These are phyloP conservation scores for Galerucella pusilla DNA, from an alignment of 2,888 invertebrate species.

Conservation along the genomic window DNA sequence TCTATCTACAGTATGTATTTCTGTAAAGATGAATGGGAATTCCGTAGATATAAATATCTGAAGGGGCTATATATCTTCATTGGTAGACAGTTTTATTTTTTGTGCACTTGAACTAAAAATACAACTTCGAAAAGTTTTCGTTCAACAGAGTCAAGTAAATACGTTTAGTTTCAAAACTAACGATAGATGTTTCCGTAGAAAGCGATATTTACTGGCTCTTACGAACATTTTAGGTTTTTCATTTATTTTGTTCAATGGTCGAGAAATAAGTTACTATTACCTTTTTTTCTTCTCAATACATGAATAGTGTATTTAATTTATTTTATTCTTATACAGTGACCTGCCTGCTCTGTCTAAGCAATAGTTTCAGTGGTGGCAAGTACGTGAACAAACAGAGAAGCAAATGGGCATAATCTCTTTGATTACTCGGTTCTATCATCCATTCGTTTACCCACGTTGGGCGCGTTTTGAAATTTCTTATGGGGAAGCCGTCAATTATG, in stretches of 20 bases:
- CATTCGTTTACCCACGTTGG: no score
- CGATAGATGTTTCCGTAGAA: conserved; percentile 1
- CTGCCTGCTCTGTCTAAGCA: no score
- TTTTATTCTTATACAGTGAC: no score
- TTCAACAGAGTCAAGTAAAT: background rate
- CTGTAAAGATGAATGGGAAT: conserved; percentile 17
- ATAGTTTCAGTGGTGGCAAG: no score
- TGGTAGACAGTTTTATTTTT: conserved; percentile 18
- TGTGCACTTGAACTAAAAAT: conserved; percentile 27
- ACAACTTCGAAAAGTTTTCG: conserved; percentile 6
- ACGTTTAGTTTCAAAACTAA: conserved; percentile 2
- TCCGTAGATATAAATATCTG: conserved; percentile 14
- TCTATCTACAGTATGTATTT: conserved; percentile 19
- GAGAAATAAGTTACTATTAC: background rate
- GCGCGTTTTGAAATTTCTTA: no score
- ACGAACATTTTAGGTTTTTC: background rate
- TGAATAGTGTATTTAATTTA: no score
- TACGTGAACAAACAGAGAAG: no score
- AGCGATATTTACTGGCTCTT: background rate
- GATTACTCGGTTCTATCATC: no score
- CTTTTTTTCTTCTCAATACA: no score
- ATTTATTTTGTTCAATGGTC: background rate
- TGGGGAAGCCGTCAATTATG: no score
- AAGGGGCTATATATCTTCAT: conserved; percentile 11
- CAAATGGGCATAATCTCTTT: no score